phyloP scores from a whole-genome alignment of 1,140 invertebrate species.

The Drosophila biarmipes region DNA sequence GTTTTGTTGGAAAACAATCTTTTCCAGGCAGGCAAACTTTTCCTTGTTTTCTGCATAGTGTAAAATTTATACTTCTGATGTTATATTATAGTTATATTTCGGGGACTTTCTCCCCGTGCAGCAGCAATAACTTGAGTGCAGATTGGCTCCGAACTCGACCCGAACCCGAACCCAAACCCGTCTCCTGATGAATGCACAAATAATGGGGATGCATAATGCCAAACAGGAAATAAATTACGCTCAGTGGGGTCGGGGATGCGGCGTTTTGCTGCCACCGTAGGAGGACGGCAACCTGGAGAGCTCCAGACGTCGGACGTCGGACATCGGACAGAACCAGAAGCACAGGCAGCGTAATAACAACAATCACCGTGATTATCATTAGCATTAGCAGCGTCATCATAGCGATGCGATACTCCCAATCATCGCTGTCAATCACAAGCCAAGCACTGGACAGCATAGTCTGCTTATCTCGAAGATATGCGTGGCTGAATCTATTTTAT shows the following conservation, averaged over 20 bases:
- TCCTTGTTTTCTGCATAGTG: no score
- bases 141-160: constrained; percentile 36
- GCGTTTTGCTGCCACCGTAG: constrained; percentile 31
- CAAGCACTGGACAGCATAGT: constrained; percentile 12
- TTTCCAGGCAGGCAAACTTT: no score
- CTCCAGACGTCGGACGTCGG: constrained; percentile 6
- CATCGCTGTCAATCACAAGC: constrained; percentile 52
- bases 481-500: no score
- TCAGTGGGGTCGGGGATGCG: constrained; percentile 15
- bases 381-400: constrained; percentile 40
- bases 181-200: constrained; percentile 69
- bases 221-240: constrained; percentile 78
- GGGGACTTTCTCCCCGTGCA: neutral
- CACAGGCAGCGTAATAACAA: constrained; percentile 66
- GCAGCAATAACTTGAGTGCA: constrained; percentile 7
- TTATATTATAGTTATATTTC: neutral
- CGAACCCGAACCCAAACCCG: neutral
- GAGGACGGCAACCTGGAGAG: constrained; percentile 1
- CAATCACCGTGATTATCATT: constrained; percentile 59
- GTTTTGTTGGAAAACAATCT: no score
- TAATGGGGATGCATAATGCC: constrained; percentile 73
- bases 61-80: neutral
- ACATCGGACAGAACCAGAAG: constrained; percentile 18
- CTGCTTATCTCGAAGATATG: neutral
- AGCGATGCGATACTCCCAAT: constrained; percentile 25